Evolutionary conservation across 64 coral and sea anemone genomes (phyloP), one percentile per base, ranked within the genome.

Genomic region (Montipora efflorescens): DNA sequence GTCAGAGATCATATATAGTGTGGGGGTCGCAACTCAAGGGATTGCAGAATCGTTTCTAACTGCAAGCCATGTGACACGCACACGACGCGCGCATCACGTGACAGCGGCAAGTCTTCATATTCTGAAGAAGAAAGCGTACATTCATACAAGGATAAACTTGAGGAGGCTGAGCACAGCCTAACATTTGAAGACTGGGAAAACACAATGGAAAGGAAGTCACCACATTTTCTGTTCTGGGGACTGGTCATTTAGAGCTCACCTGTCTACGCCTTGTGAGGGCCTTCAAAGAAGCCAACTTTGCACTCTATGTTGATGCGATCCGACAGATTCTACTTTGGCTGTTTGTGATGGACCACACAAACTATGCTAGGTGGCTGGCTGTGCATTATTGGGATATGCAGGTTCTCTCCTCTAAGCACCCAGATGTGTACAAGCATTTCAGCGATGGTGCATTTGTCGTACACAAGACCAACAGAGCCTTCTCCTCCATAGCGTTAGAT

Each of bases 401-500:
- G 11, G 8, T 70, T 18, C 51, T 89, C 20, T 18, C 55, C 23
- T 48, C 59, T 58, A 90, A 90, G 22, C 58, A 79, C 59, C 89
- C 89, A 74, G 48, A 67, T 75, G 79, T 91, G n/a, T 81, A 81
- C 45, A 74, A 91, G 78, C 48, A 81, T 45, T 91, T 91, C 77
- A 82, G 47, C 45, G 57, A 82, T 82, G 90, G 90, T 79, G 69
- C 53, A 45, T 83, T 91, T 72, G 79, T 74, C 22, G 77, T 91
- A 7, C 77, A 91, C 74, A 91, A 91, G 90, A 91, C 85, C 90
- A 91, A 43, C 72, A 91, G 58, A 74, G 80, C 61, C 20, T 83
- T 83, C 80, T 83, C 80, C 61, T 83, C 80, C 13, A 89, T 78
- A 36, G 70, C 87, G 7, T 28, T 28, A 28, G 25, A 28, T 28